Base-by-base conservation (phyloP, 2,113 vertebrate species). In the Montifringilla adamsi region DNA sequence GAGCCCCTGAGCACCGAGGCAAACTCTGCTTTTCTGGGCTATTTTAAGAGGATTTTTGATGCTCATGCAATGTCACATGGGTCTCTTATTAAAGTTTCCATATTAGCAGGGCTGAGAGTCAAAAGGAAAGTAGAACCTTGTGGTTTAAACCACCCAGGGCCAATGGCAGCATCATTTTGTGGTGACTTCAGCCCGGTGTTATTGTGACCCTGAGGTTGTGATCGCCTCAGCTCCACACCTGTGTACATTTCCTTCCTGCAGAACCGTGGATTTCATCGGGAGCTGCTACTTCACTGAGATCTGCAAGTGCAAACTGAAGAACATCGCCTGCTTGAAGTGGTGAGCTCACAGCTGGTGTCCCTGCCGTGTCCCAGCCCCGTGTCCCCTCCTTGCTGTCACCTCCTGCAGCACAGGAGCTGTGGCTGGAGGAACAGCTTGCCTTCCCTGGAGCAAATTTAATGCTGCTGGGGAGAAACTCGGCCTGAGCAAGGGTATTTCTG, bases 311-410 rank as follows among this genome's bases (percentile, higher is more conserved):
- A 99, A 99, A 60, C 97, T 99, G 97, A 99, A 99, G 98, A 99
- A 99, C 96, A 98, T 99, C 13, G 99, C 99, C 1, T 99, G 99
- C 84, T 92, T 99, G 20, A 99, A 99, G 97, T 99, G 99, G 99
- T 99, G 98, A 95, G 98, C 70, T 33, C 16, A 4, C 16, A 18
- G 3, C 2, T 14, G 35, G 1, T 2, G 59, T 2, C 41, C 6
- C 52, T 0, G 12, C 1, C 7, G 1, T 15, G 21, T 73, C 24
- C 3, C 58, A 2, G 2, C 8, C 2, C 46, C 0, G 7, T 1
- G 24, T 5, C 19, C 27, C 60, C 60, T 50, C 37, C 72, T 47
- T 9, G 0, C 52, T 4, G 31, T 1, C 58, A 7, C 7, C 82
- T 17, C 5, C 87, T 3, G 63, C 50, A 4, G 39, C 1, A 3